Percentiles rank a stretch among this genome's conserved stretches.
phyloP scores from a whole-genome alignment of 2,113 vertebrate genomes.

The Vireo altiloquus region DNA sequence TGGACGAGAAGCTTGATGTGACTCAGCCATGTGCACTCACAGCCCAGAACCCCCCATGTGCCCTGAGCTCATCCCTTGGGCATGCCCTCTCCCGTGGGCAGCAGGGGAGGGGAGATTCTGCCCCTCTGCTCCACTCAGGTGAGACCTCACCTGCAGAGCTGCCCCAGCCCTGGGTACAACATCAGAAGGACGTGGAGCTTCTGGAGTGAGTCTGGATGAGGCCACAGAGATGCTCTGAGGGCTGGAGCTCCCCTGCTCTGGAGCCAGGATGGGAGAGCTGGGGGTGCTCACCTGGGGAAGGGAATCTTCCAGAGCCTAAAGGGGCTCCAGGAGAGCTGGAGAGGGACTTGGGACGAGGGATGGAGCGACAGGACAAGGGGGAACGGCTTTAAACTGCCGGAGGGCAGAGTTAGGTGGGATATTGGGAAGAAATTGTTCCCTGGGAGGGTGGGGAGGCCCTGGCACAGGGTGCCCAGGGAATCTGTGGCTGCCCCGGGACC shows the following conservation, averaged over 20 bases:
- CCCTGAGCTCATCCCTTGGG: background rate
- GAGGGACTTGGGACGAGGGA: background rate
- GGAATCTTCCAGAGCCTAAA: fast-evolving
- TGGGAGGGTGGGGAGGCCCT: fast-evolving
- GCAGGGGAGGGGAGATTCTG: background rate
- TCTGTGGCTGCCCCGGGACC: background rate
- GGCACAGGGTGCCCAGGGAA: background rate
- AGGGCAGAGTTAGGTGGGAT: fast-evolving
- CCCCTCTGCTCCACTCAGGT: background rate
- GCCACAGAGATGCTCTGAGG: fast-evolving
- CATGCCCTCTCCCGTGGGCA: too few species aligned
- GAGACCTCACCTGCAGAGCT: background rate
- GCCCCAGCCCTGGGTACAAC: background rate
- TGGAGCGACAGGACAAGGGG: background rate
- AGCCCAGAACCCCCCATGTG: background rate
- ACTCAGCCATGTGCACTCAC: background rate
- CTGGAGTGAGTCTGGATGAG: background rate
- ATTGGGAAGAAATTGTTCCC: fast-evolving
- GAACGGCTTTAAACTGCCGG: background rate
- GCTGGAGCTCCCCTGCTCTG: background rate
- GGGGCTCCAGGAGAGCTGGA: background rate
- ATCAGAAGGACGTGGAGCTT: background rate
- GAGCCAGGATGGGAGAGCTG: background rate
- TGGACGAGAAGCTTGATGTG: background rate
- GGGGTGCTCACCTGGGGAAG: background rate